A percentile compares a stretch with the other conserved stretches of the same genome.
Evolutionary conservation across 2,888 invertebrate genomes (phyloP).

Genomic region (Drosophila lacicola): DNA sequence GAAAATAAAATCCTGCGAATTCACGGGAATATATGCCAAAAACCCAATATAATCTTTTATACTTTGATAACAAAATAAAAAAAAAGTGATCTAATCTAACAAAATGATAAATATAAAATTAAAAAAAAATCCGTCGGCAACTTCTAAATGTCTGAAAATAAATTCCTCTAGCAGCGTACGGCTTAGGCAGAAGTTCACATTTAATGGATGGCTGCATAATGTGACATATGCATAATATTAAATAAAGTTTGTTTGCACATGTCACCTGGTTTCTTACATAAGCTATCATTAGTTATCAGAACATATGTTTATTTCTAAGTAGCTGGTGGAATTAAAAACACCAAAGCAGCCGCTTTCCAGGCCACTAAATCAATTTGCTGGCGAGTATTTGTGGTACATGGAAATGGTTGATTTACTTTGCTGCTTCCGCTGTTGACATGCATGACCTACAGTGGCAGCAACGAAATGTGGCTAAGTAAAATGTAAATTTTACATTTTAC

Average conservation of each 20-base stretch:
- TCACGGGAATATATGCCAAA: too few relatives aligned
- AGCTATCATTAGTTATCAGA: conserved; percentile 37
- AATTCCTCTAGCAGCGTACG: conserved; percentile 32
- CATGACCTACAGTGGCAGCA: conserved; percentile 43
- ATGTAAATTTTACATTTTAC: conserved; percentile 41
- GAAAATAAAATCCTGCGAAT: too few relatives aligned
- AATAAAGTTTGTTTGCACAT: conserved; percentile 26
- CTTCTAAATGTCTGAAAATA: conserved; percentile 36
- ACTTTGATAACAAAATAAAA: not conserved
- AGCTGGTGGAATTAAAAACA: conserved; percentile 15
- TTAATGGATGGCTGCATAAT: conserved; percentile 60
- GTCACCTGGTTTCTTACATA: conserved; percentile 1
- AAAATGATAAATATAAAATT: conserved; percentile 8
- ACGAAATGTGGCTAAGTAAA: conserved; percentile 45
- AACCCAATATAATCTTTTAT: not conserved
- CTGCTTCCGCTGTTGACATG: conserved; percentile 76
- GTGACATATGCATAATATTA: conserved; percentile 59
- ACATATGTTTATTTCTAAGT: conserved; percentile 16
- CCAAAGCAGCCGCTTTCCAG: conserved; percentile 11
- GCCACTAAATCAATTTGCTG: conserved; percentile 36
- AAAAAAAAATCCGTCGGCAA: conserved; percentile 40
- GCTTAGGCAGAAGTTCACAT: conserved; percentile 33
- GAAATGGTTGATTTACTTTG: conserved; percentile 71
- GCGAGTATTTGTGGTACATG: conserved; percentile 57
- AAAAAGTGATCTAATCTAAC: not conserved